Evolutionary conservation across 2,113 vertebrate species (phyloP), one percentile per base, ranked within the genome.

Genomic region (Bostrychus sinensis): DNA sequence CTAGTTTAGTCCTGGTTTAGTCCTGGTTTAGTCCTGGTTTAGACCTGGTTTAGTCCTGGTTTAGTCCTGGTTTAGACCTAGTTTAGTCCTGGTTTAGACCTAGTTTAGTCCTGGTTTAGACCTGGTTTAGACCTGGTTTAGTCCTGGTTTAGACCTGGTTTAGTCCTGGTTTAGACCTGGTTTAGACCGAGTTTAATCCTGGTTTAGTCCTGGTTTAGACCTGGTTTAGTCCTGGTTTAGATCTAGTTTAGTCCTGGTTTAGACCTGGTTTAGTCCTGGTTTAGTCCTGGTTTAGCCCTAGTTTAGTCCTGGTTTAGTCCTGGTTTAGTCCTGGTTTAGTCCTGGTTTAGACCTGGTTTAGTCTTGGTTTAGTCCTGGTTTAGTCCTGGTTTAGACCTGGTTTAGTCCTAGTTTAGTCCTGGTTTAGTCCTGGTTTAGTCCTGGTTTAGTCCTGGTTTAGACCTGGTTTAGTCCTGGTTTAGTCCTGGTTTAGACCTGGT

Each of bases 351-450:
- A 14, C 37, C 12, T 39, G 16, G 13, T 39, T 39, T 39, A 7
- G 5, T 16, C 13, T 14, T 39, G 13, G 12, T 39, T 39, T 16
- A 39, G 37, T 38, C 37, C 37, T 14, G 37, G 11, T 41, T 41
- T 41, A 17, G 16, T 42, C n/a, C 39, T 17, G 39, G 39, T 42
- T 42, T 12, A 42, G 39, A 20, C 19, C 42, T 23, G 4, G 42
- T 7, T 42, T 22, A 62, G 66, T 68, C 6, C 1, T 69, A 96
- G 96, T 98, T 63, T 96, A n/a, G n/a, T n/a, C 43, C 43, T 23
- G 9, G 43, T 45, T 22, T 11, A 22, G 42, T 46, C 10, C n/a
- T 42, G n/a, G 20, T 25, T 50, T 26, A 16, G 3, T 16, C 12
- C 23, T 7, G 13, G 7, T 8, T 14, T 8, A 51, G 1, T 37